Base-by-base conservation (phyloP, 2,888 invertebrate genomes). In the Leptinotarsa rubiginosa region DNA sequence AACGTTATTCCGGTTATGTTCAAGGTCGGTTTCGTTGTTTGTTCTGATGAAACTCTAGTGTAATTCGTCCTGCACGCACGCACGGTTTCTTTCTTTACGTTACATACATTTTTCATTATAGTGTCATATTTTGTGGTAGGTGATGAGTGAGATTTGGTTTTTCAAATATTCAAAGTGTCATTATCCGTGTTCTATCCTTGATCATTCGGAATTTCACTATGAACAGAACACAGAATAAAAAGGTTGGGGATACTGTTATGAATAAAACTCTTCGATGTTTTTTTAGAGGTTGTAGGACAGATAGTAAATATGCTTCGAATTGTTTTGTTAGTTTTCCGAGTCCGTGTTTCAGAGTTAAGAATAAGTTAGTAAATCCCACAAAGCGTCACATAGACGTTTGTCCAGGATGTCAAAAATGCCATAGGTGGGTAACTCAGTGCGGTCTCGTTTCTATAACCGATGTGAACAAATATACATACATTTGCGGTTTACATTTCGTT, bases 261-360 rank as follows among this genome's bases (percentile, higher is more conserved):
- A 4, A n/a, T n/a, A n/a, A 16, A 62, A 62, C 16, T n/a, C 25
- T 16, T n/a, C 10, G 41, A 18, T 68, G 68, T 41, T 22, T 3
- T 13, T 68, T 68, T 18, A 18, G 41, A 54, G 54, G 54, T 31
- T 68, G 68, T 54, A 54, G 22, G 49, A 41, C 68, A 16, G 68
- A 52, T 50, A 54, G 68, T 47, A 52, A 50, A 68, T 68, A 68
- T 54, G 31, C 54, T 15, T 54, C 54, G 3, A 54, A 54, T 18
- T n/a, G n/a, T 52, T 68, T 68, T 20, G 13, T 22, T 12, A 54
- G 15, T 68, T 68, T 68, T 20, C 54, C 68, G 13, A 68, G 47
- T 5, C 68, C 68, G 25, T 68, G 68, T 68, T 54, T 68, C 25
- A 31, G 68, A 25, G 68, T 68, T 18, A 68, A 41, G 18, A 68